phyloP scores from a whole-genome alignment of 2,888 invertebrate species.

The Leucania comma region DNA sequence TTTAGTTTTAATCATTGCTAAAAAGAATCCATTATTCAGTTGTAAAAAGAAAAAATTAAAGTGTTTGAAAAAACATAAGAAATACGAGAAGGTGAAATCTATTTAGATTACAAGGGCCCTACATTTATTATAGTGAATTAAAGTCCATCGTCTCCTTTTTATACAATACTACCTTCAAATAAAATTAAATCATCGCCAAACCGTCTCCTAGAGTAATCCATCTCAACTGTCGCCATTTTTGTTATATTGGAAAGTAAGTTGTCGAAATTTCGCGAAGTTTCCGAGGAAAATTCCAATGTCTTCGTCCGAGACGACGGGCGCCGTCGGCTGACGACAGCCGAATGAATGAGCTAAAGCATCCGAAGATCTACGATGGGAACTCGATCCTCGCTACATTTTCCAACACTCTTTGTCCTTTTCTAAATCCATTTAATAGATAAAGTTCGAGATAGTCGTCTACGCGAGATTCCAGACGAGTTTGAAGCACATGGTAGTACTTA shows the following conservation, averaged over 20 bases:
- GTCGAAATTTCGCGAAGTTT: slow-evolving; percentile 73
- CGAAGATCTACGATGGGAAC: slow-evolving; percentile 63
- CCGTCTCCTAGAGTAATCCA: slow-evolving; percentile 36
- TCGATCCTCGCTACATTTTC: slow-evolving; percentile 57
- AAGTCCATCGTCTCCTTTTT: background rate
- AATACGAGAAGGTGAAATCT: no score
- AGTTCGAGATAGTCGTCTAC: slow-evolving; percentile 42
- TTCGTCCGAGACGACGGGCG: slow-evolving; percentile 68
- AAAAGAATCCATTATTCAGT: no score
- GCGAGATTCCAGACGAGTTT: slow-evolving; percentile 55
- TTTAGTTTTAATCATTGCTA: no score
- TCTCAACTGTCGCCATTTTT: slow-evolving; percentile 61
- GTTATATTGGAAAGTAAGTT: slow-evolving; percentile 60
- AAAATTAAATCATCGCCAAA: slow-evolving; percentile 38
- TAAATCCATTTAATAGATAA: slow-evolving; percentile 43
- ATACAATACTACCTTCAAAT: background rate
- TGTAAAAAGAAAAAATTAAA: no score
- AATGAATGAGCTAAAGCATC: slow-evolving; percentile 70
- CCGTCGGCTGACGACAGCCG: slow-evolving; percentile 70
- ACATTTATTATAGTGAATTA: background rate
- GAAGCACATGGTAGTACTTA: slow-evolving; percentile 43
- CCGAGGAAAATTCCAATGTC: slow-evolving; percentile 68
- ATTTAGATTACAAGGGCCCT: background rate
- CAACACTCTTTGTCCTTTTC: slow-evolving; percentile 55
- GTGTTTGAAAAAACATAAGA: no score